phyloP scores from a whole-genome alignment of 2,888 invertebrate species.

The Ceratothoa steindachneri region DNA sequence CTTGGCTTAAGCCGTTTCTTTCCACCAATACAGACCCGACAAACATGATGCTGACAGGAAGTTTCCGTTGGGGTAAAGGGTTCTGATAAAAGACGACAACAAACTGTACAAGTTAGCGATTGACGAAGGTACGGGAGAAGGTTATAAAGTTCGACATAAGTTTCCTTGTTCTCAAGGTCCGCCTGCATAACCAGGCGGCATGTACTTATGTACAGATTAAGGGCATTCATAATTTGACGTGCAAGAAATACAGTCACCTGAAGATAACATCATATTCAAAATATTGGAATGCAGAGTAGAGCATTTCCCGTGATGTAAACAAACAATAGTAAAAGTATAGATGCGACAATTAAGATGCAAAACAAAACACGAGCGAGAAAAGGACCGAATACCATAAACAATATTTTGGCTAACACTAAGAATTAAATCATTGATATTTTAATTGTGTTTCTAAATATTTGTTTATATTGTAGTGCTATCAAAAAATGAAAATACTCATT shows the following conservation, averaged over 20 bases:
- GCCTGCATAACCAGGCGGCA: slow-evolving; percentile 74
- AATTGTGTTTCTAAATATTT: no score
- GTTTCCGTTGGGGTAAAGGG: slow-evolving; percentile 74
- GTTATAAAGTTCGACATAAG: slow-evolving; percentile 75
- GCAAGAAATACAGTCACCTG: background rate
- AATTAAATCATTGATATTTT: no score
- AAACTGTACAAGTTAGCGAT: slow-evolving; percentile 83
- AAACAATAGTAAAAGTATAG: background rate
- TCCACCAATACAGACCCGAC: slow-evolving; percentile 76
- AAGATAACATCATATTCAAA: background rate
- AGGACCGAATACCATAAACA: background rate
- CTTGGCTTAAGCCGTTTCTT: slow-evolving; percentile 78
- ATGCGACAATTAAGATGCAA: background rate
- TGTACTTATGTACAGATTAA: slow-evolving; percentile 68
- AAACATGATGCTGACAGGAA: slow-evolving; percentile 83
- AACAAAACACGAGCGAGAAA: background rate
- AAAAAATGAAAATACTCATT: no score
- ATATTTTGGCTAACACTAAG: no score
- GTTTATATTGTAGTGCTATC: no score
- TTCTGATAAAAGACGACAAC: slow-evolving; percentile 74
- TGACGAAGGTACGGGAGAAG: slow-evolving; percentile 79
- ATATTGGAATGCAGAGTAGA: background rate
- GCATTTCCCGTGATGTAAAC: background rate
- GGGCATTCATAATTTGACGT: slow-evolving; percentile 32
- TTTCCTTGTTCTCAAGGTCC: slow-evolving; percentile 57